Evolutionary conservation across 2,888 invertebrate species (phyloP).

Genomic region (Cheilosia pagana): DNA sequence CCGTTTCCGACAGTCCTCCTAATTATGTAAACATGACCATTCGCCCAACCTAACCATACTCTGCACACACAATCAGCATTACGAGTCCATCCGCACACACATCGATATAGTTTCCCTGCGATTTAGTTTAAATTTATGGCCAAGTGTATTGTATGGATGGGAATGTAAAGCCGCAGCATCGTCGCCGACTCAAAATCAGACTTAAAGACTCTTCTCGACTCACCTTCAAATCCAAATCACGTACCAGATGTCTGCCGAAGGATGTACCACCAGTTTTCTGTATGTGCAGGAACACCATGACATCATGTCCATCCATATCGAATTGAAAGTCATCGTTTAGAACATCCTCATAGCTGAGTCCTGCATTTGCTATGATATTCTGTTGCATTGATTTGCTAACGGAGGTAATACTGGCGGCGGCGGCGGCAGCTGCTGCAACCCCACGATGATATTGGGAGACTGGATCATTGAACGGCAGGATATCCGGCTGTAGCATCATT

Average conservation of each 20-base stretch:
- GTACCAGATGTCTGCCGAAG: conserved; percentile 97
- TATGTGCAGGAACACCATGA: conserved; percentile 98
- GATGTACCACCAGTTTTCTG: conserved; percentile 99
- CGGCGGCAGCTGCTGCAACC: conserved; percentile 75
- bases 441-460: conserved; percentile 75
- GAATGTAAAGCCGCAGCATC: neutral
- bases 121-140: conserved; percentile 55
- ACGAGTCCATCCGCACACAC: neutral
- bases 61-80: neutral
- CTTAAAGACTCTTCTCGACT: conserved; percentile 37
- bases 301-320: conserved; percentile 96
- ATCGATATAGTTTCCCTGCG: neutral
- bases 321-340: conserved; percentile 94
- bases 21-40: conserved; percentile 70
- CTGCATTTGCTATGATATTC: conserved; percentile 83
- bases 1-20: conserved; percentile 43
- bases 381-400: conserved; percentile 80
- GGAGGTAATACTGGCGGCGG: conserved; percentile 74
- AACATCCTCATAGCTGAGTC: conserved; percentile 93
- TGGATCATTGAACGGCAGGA: conserved; percentile 83
- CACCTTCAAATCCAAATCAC: conserved; percentile 93
- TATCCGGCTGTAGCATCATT: conserved; percentile 85
- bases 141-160: neutral
- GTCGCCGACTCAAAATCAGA: neutral
- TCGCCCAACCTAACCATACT: conserved; percentile 27